A percentile compares a stretch with the other conserved stretches of the same genome.
These are phyloP conservation scores for Mythimna albipuncta DNA, from an alignment of 2,888 invertebrate species.

Conservation along the genomic window DNA sequence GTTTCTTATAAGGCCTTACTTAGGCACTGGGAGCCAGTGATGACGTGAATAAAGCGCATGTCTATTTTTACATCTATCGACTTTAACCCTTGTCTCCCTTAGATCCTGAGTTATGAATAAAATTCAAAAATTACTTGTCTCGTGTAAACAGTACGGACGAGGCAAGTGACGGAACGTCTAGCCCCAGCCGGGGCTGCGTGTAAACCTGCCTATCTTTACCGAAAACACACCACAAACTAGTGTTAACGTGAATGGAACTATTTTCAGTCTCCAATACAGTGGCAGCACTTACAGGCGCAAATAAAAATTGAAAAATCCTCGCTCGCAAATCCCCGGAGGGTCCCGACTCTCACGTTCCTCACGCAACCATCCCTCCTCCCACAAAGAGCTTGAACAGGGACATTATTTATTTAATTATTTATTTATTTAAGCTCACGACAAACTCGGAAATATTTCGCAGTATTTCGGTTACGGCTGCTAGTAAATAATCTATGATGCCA, in stretches of 20 bases:
- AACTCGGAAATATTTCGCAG: slow-evolving; percentile 35
- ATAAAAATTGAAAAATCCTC: slow-evolving; percentile 89
- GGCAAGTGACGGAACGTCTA: not conserved
- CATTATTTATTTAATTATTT: slow-evolving; percentile 76
- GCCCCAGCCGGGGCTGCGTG: not conserved
- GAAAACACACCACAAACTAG: slow-evolving; percentile 61
- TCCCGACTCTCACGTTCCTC: slow-evolving; percentile 81
- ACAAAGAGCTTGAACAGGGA: slow-evolving; percentile 75
- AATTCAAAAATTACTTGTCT: not conserved
- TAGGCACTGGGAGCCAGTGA: not conserved
- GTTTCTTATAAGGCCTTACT: no score
- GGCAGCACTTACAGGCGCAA: slow-evolving; percentile 86
- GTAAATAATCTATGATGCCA: slow-evolving; percentile 41
- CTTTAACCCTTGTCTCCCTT: not conserved
- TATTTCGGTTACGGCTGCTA: slow-evolving; percentile 27
- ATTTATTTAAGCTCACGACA: slow-evolving; percentile 61
- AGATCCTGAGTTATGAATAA: not conserved
- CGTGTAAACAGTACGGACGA: not conserved
- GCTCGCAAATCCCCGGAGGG: slow-evolving; percentile 83
- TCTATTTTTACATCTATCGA: not conserved
- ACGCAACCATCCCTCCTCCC: slow-evolving; percentile 75
- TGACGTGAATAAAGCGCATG: not conserved
- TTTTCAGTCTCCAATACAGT: slow-evolving; percentile 70
- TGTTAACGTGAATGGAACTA: slow-evolving; percentile 66
- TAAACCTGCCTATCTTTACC: slow-evolving; percentile 48